Evolutionary conservation across 2,113 vertebrate genomes (phyloP).

Genomic region (Tragulus kanchil): DNA sequence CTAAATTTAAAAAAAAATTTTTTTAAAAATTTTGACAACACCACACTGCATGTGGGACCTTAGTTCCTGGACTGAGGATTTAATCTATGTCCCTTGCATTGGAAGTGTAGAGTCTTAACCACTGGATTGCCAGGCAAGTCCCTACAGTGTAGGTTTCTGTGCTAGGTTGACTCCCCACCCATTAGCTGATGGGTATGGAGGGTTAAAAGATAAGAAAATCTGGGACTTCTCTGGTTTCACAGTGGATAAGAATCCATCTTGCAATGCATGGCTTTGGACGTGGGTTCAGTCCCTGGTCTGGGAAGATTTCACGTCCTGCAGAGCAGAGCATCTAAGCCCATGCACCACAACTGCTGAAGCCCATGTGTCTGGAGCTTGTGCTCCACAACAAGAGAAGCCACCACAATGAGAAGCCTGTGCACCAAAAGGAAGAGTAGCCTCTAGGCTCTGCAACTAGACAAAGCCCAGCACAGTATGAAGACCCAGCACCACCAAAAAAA

Average conservation of each 20-base stretch:
- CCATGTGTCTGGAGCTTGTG: not conserved
- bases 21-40: not conserved
- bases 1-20: not conserved
- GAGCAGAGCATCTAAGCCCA: not conserved
- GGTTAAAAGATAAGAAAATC: not conserved
- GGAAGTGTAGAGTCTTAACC: not conserved
- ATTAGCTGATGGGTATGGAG: too few relatives aligned
- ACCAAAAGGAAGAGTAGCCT: not conserved
- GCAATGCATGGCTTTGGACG: not conserved
- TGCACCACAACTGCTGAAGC: not conserved
- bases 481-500: not conserved
- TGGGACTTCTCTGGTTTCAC: not conserved
- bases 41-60: not conserved
- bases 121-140: too few relatives aligned
- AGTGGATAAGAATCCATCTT: not conserved
- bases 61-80: not conserved
- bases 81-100: not conserved
- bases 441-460: not conserved
- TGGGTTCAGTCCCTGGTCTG: not conserved
- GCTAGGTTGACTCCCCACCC: too few relatives aligned
- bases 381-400: not conserved
- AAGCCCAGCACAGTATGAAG: not conserved
- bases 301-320: not conserved
- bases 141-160: too few relatives aligned
- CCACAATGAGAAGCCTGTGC: not conserved